Base-by-base conservation (phyloP, 2,888 invertebrate genomes). In the Ptilodon capucinus region DNA sequence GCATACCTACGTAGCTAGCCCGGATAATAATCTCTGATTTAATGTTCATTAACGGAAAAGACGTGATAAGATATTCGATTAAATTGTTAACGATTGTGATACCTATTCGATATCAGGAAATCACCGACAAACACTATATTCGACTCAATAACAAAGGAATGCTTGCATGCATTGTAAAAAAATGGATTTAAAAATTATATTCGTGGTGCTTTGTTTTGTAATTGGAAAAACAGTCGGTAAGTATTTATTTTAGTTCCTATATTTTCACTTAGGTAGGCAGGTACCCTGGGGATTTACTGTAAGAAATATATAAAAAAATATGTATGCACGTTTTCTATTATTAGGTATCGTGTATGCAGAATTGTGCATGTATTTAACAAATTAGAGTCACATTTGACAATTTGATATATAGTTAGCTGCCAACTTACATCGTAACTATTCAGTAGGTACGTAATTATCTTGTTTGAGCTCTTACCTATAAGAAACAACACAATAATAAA, bases 191-290 rank as follows among this genome's bases (percentile, higher is more conserved):
- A 64, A 68, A 74, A 51, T 79, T 19, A 44, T 77, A 46, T 64
- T 84, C 30, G 54, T 86, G 44, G 50, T 84, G 40, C 42, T 86
- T 42, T 67, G 68, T 60, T 71, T 60, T 59, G 25, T 74, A 8
- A 13, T 81, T 46, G 73, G 76, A 44, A 67, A 68, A 55, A 54
- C 74, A 43, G 54, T 67, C n/a, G 84, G 87, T 87, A 72, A 74
- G 79, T 74, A 42, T 44, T 9, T 21, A 28, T 3, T n/a, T n/a
- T 6, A 21, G 21, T 9, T 3, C 28, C 6, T 8, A 3, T 28
- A 5, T 28, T 28, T 3, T 1, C 21, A 0, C 21, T 2, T 7
- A 21, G 21, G 4, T 4, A 18, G 18, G 38, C 21, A 46, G 16
- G 25, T 38, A 9, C 13, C n/a, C 34, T 17, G 7, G 16, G 2